phyloP scores from a whole-genome alignment of 2,113 vertebrate genomes.

The Muscicapa adusta region DNA sequence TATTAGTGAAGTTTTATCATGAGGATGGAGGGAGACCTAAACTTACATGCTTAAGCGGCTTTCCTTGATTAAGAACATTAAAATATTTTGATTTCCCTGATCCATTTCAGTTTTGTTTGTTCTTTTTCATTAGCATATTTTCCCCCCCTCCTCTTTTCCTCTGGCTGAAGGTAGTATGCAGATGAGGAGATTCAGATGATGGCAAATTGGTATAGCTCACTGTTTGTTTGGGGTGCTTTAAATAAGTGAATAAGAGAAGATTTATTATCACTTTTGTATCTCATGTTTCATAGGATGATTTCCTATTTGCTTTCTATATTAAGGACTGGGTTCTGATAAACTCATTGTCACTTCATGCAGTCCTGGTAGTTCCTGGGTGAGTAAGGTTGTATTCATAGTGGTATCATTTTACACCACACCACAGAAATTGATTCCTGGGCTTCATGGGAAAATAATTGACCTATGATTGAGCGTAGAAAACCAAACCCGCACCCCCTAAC shows the following conservation, averaged over 20 bases:
- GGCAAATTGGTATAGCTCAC: rapidly evolving
- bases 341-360: background rate
- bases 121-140: background rate
- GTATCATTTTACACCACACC: background rate
- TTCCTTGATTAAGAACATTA: background rate
- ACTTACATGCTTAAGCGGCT: background rate
- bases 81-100: background rate
- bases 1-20: background rate
- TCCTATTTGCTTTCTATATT: background rate
- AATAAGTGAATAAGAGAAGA: background rate
- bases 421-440: background rate
- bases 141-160: background rate
- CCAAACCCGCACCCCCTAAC: background rate
- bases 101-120: background rate
- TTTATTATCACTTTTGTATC: background rate
- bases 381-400: background rate
- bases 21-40: background rate
- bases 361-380: background rate
- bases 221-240: background rate
- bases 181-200: background rate
- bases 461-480: background rate
- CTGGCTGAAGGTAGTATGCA: background rate
- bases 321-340: background rate
- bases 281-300: background rate
- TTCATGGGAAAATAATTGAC: background rate